phyloP scores from a whole-genome alignment of 2,888 invertebrate genomes.

The Liopterus haemorrhoidalis region DNA sequence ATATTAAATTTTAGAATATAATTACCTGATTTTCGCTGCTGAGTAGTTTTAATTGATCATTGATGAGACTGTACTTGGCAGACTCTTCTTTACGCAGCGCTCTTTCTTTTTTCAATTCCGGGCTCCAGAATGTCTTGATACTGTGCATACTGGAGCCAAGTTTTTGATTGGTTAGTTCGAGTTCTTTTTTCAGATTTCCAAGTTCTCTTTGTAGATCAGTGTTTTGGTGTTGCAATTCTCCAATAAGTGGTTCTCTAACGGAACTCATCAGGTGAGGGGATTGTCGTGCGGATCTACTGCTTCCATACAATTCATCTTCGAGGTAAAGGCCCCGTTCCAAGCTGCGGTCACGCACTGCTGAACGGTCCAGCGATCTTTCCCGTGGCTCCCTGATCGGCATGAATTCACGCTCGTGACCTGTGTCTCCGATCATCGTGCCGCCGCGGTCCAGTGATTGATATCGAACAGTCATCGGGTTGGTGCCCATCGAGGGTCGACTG shows the following conservation, averaged over 20 bases:
- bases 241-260: conserved; percentile 58
- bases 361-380: conserved; percentile 58
- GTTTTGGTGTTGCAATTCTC: conserved; percentile 89
- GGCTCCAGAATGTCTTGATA: conserved; percentile 99
- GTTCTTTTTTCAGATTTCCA: conserved; percentile 83
- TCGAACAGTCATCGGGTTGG: conserved; percentile 53
- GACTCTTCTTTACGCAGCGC: conserved; percentile 95
- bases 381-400: conserved; percentile 75
- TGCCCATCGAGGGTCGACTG: conserved; percentile 61
- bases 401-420: conserved; percentile 79
- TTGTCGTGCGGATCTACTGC: conserved; percentile 58
- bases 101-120: conserved; percentile 97
- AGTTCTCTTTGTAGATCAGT: conserved; percentile 91
- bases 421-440: conserved; percentile 54
- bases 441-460: conserved; percentile 51
- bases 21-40: conserved; percentile 93
- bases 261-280: conserved; percentile 53
- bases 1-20: background rate
- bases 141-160: conserved; percentile 98
- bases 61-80: conserved; percentile 92
- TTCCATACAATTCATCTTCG: conserved; percentile 60
- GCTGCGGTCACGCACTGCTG: conserved; percentile 52
- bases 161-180: conserved; percentile 95
- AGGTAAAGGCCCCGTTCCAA: conserved; percentile 64
- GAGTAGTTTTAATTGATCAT: conserved; percentile 91